Percentiles rank a stretch among this genome's conserved stretches.
Conservation (phyloP, 2,797 vertebrate genomes). For the Tinamus major region DNA sequence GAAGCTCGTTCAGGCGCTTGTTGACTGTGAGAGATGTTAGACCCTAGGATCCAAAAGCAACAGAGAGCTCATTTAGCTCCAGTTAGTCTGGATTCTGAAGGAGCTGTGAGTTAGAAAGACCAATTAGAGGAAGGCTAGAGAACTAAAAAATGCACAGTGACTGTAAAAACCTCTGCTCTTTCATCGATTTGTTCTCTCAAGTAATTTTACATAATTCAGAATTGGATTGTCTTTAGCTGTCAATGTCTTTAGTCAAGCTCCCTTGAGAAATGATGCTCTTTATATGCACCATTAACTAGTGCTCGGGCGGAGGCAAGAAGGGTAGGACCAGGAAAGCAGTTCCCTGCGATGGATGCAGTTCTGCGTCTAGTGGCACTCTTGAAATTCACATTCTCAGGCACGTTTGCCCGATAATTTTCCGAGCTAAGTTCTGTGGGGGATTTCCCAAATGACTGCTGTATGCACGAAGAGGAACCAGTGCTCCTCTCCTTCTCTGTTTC, state of each 20-base stretch:
- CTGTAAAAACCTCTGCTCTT: background rate
- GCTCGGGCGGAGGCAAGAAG: slow-evolving; percentile 4
- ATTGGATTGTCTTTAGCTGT: background rate
- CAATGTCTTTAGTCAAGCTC: background rate
- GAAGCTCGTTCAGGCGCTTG: background rate
- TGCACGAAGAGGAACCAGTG: slow-evolving; percentile 2
- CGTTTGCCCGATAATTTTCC: slow-evolving; percentile 42
- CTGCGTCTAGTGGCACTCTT: slow-evolving; percentile 19
- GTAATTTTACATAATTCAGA: background rate
- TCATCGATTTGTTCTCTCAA: background rate
- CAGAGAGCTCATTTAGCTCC: background rate
- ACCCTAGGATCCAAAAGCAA: background rate
- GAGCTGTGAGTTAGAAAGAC: background rate
- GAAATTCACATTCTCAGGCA: slow-evolving; percentile 52
- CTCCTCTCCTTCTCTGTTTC: slow-evolving; percentile 34
- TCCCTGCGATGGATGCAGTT: slow-evolving; percentile 58
- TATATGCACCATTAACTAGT: background rate
- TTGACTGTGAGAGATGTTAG: background rate
- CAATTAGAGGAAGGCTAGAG: background rate
- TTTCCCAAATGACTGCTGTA: slow-evolving; percentile 59
- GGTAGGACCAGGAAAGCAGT: slow-evolving; percentile 47
- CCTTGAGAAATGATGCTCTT: background rate
- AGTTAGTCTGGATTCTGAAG: slow-evolving; percentile 5
- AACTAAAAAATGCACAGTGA: background rate
- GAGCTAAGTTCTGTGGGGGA: slow-evolving; percentile 52